Evolutionary conservation across 2,888 invertebrate genomes (phyloP).

Genomic region (Apodemia zela): DNA sequence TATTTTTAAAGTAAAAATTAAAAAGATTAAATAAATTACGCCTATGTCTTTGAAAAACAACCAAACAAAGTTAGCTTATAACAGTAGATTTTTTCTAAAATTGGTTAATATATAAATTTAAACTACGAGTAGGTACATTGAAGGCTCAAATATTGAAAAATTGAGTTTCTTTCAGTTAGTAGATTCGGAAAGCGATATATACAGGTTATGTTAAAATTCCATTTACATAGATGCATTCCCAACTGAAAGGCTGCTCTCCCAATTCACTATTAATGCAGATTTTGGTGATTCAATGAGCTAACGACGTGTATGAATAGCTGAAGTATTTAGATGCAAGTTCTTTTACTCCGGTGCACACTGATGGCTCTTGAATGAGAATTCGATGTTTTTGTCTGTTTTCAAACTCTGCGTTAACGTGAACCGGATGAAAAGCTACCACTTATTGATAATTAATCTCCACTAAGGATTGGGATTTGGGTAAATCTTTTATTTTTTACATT

Average conservation of each 20-base stretch:
- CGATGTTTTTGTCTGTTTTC: conserved; percentile 41
- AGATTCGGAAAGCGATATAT: not conserved
- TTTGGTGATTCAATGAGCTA: conserved; percentile 71
- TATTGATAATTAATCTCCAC: conserved; percentile 23
- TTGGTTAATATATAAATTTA: too few relatives aligned
- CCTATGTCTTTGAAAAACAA: too few relatives aligned
- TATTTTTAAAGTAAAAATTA: too few relatives aligned
- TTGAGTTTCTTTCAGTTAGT: not conserved
- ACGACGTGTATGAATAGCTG: conserved; percentile 59
- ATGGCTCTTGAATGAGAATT: conserved; percentile 32
- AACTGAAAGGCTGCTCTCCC: conserved; percentile 34
- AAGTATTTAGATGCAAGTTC: conserved; percentile 48
- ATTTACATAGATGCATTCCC: conserved; percentile 12
- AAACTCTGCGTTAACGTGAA: conserved; percentile 37
- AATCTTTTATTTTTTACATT: conserved; percentile 7
- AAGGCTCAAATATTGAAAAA: not conserved
- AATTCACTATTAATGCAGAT: conserved; percentile 49
- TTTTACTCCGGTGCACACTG: conserved; percentile 37
- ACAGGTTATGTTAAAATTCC: conserved; percentile 9
- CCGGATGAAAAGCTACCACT: conserved; percentile 20
- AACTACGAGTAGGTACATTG: too few relatives aligned
- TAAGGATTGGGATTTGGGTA: conserved; percentile 15
- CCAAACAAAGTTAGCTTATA: too few relatives aligned
- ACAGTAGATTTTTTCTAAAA: too few relatives aligned
- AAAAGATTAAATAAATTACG: too few relatives aligned